These are phyloP conservation scores for Centrocercus urophasianus DNA, from an alignment of 2,113 vertebrate species.

Conservation along the genomic window DNA sequence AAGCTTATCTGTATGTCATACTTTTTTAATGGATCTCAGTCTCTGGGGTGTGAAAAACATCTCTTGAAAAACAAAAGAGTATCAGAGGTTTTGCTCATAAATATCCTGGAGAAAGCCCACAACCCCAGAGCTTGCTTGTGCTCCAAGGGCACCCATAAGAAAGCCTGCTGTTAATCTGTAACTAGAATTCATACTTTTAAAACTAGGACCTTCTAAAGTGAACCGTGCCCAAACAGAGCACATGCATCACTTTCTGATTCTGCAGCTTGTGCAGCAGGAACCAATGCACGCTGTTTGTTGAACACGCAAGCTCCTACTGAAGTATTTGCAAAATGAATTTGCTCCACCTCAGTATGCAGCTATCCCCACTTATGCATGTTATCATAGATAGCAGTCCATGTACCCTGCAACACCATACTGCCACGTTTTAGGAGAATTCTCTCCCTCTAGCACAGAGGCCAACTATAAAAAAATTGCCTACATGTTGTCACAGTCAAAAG, in stretches of 20 bases:
- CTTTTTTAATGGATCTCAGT: background rate
- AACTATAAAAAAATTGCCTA: slow-evolving; percentile 41
- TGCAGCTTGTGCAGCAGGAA: background rate
- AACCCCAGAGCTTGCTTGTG: background rate
- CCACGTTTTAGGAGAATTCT: background rate
- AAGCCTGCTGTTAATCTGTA: background rate
- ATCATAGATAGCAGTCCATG: background rate
- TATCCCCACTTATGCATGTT: background rate
- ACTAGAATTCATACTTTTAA: background rate
- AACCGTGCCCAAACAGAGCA: background rate
- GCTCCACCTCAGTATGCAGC: background rate
- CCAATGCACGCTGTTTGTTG: fast-evolving
- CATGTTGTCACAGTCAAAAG: slow-evolving; percentile 30
- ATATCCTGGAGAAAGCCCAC: background rate
- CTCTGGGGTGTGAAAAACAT: background rate
- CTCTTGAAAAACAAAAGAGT: background rate
- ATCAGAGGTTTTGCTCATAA: background rate
- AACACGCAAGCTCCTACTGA: background rate
- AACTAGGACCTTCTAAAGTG: background rate
- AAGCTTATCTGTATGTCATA: background rate
- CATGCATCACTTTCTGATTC: background rate
- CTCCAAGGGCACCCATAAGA: background rate
- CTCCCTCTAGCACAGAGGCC: background rate
- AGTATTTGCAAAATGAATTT: background rate
- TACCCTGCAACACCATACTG: background rate